Evolutionary conservation across 2,888 invertebrate species (phyloP).

Genomic region (Thereva unica): DNA sequence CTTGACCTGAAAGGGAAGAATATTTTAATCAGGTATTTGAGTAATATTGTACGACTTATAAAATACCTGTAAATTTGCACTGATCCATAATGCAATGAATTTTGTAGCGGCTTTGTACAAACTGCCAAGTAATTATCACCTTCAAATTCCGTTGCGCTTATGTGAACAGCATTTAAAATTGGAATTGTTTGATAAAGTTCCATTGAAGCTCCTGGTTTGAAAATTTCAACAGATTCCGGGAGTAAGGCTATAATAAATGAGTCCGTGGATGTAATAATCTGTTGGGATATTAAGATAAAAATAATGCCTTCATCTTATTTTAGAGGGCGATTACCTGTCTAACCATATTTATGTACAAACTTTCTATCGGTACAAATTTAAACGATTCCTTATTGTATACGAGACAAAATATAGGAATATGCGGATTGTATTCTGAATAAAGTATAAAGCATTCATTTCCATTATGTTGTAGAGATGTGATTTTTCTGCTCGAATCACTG

Average conservation of each 20-base stretch:
- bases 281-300: slow-evolving; percentile 4
- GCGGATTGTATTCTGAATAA: slow-evolving; percentile 21
- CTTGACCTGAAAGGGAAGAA: slow-evolving; percentile 40
- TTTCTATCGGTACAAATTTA: background rate
- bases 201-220: slow-evolving; percentile 42
- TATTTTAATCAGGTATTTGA: background rate
- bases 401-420: slow-evolving; percentile 11
- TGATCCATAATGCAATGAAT: slow-evolving; percentile 44
- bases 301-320: background rate
- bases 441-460: slow-evolving; percentile 13
- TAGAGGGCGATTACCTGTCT: slow-evolving; percentile 14
- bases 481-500: slow-evolving; percentile 34
- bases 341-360: background rate
- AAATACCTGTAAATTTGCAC: slow-evolving; percentile 52
- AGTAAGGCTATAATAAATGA: slow-evolving; percentile 42
- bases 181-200: slow-evolving; percentile 41
- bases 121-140: slow-evolving; percentile 47
- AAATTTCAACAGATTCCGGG: slow-evolving; percentile 46
- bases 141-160: slow-evolving; percentile 43
- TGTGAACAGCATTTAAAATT: slow-evolving; percentile 45
- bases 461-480: slow-evolving; percentile 9
- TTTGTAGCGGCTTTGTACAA: slow-evolving; percentile 42
- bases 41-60: background rate
- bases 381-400: background rate
- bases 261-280: slow-evolving; percentile 43